A percentile compares a stretch with the other conserved stretches of the same genome.
Conservation (phyloP, 2,797 vertebrate species). For the Hippopotamyrus pictus region DNA sequence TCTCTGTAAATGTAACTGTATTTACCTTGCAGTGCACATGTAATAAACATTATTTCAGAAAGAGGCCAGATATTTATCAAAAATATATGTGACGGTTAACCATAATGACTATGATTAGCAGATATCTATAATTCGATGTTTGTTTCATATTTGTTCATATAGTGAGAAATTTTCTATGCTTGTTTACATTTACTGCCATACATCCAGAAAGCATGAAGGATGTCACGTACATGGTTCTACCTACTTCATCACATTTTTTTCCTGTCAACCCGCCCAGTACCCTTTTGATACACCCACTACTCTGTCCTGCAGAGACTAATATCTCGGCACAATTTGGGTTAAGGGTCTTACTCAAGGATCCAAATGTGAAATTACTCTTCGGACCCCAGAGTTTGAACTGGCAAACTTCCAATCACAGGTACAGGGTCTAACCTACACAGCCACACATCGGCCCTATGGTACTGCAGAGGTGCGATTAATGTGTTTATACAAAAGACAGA, state of each 20-base stretch:
- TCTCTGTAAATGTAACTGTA: neutral
- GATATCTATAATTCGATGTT: neutral
- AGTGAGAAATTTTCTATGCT: neutral
- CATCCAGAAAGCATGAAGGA: neutral
- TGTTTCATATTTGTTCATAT: neutral
- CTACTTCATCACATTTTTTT: neutral
- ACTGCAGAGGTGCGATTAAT: neutral
- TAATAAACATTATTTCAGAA: neutral
- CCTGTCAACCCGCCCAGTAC: neutral
- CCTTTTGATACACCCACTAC: neutral
- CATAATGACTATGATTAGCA: neutral
- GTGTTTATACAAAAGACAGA: neutral
- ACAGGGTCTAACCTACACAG: neutral
- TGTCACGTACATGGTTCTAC: neutral
- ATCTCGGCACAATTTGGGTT: neutral
- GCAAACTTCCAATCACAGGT: neutral
- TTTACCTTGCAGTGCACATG: neutral
- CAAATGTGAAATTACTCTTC: neutral
- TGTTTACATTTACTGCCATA: neutral
- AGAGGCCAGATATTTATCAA: neutral
- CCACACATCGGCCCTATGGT: neutral
- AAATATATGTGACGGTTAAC: neutral
- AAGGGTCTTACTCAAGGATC: neutral
- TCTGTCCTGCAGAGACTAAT: neutral
- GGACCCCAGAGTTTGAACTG: neutral